phyloP scores from a whole-genome alignment of 2,797 vertebrate genomes.

The Hephaestus fuliginosus region DNA sequence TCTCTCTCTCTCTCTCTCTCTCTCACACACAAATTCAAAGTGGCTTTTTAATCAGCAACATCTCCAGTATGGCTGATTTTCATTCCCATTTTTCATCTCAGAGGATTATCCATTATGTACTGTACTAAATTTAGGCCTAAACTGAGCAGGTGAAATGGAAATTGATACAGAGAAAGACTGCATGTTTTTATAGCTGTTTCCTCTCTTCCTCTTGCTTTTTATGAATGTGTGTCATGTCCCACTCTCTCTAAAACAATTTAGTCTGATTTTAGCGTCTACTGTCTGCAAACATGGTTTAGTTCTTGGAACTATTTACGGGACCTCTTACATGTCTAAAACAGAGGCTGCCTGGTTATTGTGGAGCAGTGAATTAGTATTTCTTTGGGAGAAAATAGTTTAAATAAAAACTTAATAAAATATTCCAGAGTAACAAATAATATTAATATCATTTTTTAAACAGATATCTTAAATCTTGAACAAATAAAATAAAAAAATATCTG shows the following conservation, averaged over 20 bases:
- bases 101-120: constrained; percentile 63
- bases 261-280: constrained; percentile 26
- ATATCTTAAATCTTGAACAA: no score
- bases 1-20: no score
- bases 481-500: no score
- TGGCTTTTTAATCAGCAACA: constrained; percentile 55
- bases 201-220: neutral
- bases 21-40: neutral
- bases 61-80: constrained; percentile 32
- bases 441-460: no score
- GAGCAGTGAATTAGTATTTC: constrained; percentile 11
- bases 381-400: neutral
- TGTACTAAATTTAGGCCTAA: constrained; percentile 50
- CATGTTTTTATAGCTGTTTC: constrained; percentile 30
- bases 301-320: constrained; percentile 26
- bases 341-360: constrained; percentile 18
- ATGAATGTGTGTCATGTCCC: neutral
- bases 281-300: constrained; percentile 16
- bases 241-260: constrained; percentile 52
- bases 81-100: constrained; percentile 52
- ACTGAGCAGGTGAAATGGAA: constrained; percentile 48
- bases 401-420: neutral
- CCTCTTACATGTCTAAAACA: constrained; percentile 13
- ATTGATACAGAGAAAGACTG: constrained; percentile 35
- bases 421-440: neutral